Conservation (phyloP, 1,140 invertebrate species). For the Calosoma granatense region DNA sequence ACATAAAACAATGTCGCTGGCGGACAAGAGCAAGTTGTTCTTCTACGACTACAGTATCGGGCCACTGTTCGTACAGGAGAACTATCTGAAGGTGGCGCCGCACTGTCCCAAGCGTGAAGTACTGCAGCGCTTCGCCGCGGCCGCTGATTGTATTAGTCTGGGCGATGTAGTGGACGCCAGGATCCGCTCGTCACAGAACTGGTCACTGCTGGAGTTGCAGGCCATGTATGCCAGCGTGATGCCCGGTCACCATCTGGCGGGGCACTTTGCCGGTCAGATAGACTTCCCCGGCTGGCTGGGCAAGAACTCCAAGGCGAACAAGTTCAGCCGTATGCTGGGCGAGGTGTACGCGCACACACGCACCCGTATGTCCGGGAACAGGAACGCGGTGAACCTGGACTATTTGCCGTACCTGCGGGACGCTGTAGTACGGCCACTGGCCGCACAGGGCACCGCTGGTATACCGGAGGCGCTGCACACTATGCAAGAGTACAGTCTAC, state of each 20-base stretch:
- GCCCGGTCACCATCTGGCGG: constrained; percentile 76
- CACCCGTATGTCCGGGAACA: constrained; percentile 65
- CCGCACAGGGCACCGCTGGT: constrained; percentile 55
- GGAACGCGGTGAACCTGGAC: constrained; percentile 69
- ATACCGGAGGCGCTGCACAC: constrained; percentile 61
- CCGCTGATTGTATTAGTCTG: constrained; percentile 74
- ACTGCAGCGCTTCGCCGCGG: constrained; percentile 59
- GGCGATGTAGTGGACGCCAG: constrained; percentile 78
- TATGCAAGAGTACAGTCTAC: constrained; percentile 74
- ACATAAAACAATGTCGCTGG: constrained; percentile 68
- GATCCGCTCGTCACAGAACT: constrained; percentile 69
- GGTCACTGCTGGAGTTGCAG: constrained; percentile 86
- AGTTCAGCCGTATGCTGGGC: constrained; percentile 71
- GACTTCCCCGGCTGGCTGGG: constrained; percentile 94
- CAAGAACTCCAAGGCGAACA: constrained; percentile 78
- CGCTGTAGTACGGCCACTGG: constrained; percentile 63
- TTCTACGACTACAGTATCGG: constrained; percentile 95
- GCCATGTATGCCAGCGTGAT: constrained; percentile 86
- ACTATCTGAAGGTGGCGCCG: constrained; percentile 74
- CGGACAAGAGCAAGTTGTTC: constrained; percentile 86
- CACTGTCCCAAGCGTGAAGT: constrained; percentile 53
- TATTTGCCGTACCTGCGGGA: constrained; percentile 66
- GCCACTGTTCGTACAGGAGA: constrained; percentile 96
- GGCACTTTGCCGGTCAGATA: constrained; percentile 59
- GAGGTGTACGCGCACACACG: constrained; percentile 75